Percentiles rank a stretch among this genome's conserved stretches.
phyloP scores from a whole-genome alignment of 2,888 invertebrate genomes.

The Cataglyphis albicans region DNA sequence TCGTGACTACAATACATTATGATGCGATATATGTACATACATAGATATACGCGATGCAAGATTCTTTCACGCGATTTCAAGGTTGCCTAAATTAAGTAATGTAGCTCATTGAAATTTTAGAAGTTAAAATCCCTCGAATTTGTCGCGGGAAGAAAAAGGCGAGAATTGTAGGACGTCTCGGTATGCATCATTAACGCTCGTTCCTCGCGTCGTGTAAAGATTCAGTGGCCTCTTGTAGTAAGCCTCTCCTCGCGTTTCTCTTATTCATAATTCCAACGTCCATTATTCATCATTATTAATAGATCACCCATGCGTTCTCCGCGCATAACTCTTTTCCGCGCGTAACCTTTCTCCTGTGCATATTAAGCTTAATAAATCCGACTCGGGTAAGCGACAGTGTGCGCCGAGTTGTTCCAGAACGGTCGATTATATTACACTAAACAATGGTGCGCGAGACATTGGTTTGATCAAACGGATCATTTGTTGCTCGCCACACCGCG shows the following conservation, averaged over 20 bases:
- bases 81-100: neutral
- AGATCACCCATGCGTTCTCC: slow-evolving; percentile 41
- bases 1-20: neutral
- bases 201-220: neutral
- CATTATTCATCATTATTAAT: slow-evolving; percentile 60
- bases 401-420: slow-evolving; percentile 37
- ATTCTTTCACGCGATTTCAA: neutral
- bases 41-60: neutral
- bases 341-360: slow-evolving; percentile 54
- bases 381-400: slow-evolving; percentile 35
- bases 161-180: neutral
- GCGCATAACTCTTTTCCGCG: slow-evolving; percentile 30
- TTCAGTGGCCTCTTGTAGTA: slow-evolving; percentile 16
- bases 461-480: slow-evolving; percentile 61
- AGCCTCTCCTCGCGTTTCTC: neutral
- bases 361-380: slow-evolving; percentile 51
- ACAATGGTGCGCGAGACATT: slow-evolving; percentile 57
- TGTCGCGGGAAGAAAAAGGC: neutral
- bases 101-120: neutral
- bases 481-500: slow-evolving; percentile 57
- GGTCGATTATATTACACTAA: slow-evolving; percentile 22
- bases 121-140: neutral
- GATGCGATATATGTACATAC: neutral
- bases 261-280: slow-evolving; percentile 46
- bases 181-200: neutral